Conservation (phyloP, 2,797 vertebrate species). For the Malacoraja senta region DNA sequence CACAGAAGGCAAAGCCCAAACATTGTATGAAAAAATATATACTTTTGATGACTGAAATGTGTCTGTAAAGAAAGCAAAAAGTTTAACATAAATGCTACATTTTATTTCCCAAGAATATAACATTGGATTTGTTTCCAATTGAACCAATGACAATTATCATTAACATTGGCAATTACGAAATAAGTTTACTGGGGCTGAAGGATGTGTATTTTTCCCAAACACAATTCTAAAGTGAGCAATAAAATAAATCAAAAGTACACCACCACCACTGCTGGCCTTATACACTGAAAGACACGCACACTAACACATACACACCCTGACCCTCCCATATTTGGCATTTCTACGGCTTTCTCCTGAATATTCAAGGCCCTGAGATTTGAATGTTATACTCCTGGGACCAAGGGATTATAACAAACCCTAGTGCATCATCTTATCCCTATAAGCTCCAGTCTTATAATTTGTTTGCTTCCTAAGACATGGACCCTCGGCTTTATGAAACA, state of each 20-base stretch:
- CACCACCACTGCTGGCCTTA: slow-evolving; percentile 50
- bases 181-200: not conserved
- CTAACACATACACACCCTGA: not conserved
- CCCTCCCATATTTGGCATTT: slow-evolving; percentile 64
- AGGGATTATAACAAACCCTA: slow-evolving; percentile 62
- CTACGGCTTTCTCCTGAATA: slow-evolving; percentile 72
- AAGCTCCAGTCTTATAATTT: slow-evolving; percentile 56
- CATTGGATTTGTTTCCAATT: slow-evolving; percentile 9
- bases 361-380: slow-evolving; percentile 73
- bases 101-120: slow-evolving; percentile 29
- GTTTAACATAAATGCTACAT: slow-evolving; percentile 23
- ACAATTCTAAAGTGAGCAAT: not conserved
- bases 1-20: slow-evolving; percentile 49
- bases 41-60: not conserved
- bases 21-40: not conserved
- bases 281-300: slow-evolving; percentile 45
- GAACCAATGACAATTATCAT: not conserved
- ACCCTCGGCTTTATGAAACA: slow-evolving; percentile 42
- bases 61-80: not conserved
- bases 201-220: not conserved
- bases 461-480: slow-evolving; percentile 47
- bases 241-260: slow-evolving; percentile 18
- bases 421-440: slow-evolving; percentile 54
- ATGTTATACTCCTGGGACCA: slow-evolving; percentile 61
- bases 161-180: slow-evolving; percentile 10